Evolutionary conservation across 2,797 vertebrate species (phyloP).

Genomic region (Mormyrops attenuatus): DNA sequence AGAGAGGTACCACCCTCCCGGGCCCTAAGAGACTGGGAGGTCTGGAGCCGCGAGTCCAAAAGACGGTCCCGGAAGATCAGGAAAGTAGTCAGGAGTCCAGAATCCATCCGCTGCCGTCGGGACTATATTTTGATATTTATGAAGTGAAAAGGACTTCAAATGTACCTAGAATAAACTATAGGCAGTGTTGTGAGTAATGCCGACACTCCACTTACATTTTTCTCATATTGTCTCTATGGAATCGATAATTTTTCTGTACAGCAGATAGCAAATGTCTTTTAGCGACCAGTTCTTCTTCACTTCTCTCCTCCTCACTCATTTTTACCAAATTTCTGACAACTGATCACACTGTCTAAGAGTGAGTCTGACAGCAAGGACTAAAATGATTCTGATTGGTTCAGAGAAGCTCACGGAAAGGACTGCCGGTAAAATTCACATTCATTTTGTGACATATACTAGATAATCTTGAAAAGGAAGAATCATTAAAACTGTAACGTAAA

Average conservation of each 20-base stretch:
- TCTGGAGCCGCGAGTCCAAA: not conserved
- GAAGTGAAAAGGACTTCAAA: not conserved
- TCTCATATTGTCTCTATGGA: not conserved
- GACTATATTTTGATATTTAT: not conserved
- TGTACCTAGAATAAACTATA: not conserved
- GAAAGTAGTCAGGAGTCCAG: not conserved
- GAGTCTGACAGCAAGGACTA: not conserved
- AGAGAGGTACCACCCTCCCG: not conserved
- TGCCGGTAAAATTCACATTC: not conserved
- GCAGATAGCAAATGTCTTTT: not conserved
- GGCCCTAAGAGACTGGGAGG: not conserved
- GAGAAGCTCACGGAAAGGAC: not conserved
- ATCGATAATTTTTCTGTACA: not conserved
- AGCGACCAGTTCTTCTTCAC: not conserved
- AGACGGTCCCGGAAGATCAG: not conserved
- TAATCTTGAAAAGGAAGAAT: not conserved
- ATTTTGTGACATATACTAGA: not conserved
- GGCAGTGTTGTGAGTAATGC: not conserved
- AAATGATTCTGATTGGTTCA: not conserved
- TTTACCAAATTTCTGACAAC: not conserved
- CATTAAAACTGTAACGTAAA: not conserved
- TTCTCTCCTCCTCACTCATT: not conserved
- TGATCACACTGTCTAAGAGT: not conserved
- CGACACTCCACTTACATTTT: not conserved
- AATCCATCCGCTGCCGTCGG: not conserved